A percentile compares a stretch with the other conserved stretches of the same genome.
These are phyloP conservation scores for Apocrypta bakeri DNA, from an alignment of 1,140 invertebrate genomes.

Conservation along the genomic window DNA sequence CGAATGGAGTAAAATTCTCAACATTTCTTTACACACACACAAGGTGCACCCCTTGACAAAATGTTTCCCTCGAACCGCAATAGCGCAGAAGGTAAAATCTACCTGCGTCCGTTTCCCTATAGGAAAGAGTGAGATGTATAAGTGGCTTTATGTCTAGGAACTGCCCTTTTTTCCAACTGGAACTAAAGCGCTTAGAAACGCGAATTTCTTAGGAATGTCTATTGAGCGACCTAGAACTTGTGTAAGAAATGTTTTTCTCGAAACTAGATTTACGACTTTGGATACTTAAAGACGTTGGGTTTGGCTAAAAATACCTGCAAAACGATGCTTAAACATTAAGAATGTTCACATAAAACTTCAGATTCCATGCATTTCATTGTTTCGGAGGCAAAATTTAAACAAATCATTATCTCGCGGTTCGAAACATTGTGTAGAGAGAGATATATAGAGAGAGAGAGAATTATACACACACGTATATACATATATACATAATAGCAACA, in stretches of 20 bases:
- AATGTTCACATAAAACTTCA: not conserved
- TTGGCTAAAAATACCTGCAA: not conserved
- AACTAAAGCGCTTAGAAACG: conserved; percentile 9
- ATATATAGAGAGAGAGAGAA: too few species aligned
- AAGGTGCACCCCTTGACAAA: not conserved
- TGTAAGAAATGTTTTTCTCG: not conserved
- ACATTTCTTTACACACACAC: not conserved
- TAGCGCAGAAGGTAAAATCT: not conserved
- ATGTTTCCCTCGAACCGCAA: not conserved
- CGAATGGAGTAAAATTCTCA: not conserved
- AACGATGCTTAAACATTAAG: not conserved
- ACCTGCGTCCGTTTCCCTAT: conserved; percentile 15
- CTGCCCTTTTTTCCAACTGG: not conserved
- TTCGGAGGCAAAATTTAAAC: too few species aligned
- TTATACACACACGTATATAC: too few species aligned
- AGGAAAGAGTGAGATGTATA: not conserved
- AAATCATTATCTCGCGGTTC: too few species aligned
- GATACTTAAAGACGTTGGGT: not conserved
- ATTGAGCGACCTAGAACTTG: conserved; percentile 16
- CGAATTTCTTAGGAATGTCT: conserved; percentile 13
- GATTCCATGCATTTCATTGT: too few species aligned
- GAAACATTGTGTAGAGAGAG: too few species aligned
- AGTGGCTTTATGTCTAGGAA: conserved; percentile 1
- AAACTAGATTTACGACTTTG: not conserved
- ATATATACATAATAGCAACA: too few species aligned